phyloP scores from a whole-genome alignment of 2,797 vertebrate species.

The Chrysocyon brachyurus region DNA sequence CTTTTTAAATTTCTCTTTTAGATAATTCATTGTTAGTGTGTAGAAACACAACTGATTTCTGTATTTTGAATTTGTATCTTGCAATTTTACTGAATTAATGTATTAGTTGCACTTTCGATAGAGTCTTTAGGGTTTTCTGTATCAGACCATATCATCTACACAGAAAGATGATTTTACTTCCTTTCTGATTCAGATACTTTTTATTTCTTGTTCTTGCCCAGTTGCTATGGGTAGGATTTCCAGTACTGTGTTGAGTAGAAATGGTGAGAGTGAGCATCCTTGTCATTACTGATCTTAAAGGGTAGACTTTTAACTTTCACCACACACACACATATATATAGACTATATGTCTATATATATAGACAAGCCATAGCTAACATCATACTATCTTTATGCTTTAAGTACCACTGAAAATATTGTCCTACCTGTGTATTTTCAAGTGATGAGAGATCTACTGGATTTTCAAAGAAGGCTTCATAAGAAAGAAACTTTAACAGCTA shows the following conservation, averaged over 20 bases:
- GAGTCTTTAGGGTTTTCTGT: not conserved
- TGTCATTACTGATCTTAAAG: not conserved
- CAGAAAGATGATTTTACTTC: not conserved
- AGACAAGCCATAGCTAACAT: too few species aligned
- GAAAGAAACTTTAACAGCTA: not conserved
- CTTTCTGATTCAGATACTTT: not conserved
- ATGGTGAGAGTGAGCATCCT: not conserved
- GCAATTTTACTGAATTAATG: not conserved
- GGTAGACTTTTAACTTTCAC: not conserved
- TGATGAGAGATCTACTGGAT: not conserved
- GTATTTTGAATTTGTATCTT: not conserved
- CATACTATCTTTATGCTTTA: not conserved
- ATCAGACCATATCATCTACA: not conserved
- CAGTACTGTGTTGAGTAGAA: not conserved
- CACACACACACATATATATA: not conserved
- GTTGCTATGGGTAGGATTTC: not conserved
- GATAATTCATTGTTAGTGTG: not conserved
- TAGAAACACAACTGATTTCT: not conserved
- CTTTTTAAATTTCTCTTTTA: slow-evolving; percentile 13
- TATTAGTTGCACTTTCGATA: not conserved
- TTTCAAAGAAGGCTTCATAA: not conserved
- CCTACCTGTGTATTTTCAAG: not conserved
- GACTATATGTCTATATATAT: not conserved
- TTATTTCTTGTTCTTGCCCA: not conserved
- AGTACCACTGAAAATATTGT: not conserved